Base-by-base conservation (phyloP, 1,140 invertebrate species). In the Sitophilus oryzae region DNA sequence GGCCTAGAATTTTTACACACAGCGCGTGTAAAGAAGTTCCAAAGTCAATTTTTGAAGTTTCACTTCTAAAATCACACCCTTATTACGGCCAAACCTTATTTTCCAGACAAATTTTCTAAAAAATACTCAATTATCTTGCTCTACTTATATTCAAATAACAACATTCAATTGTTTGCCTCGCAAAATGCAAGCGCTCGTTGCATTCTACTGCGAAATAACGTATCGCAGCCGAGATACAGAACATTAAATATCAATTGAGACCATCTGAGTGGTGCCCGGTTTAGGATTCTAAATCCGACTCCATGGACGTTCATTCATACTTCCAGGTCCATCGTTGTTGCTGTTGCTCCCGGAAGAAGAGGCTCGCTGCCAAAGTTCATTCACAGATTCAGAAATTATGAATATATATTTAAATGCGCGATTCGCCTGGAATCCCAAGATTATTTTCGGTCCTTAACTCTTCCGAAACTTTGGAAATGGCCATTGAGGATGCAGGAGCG, bases 281-380 rank as follows among this genome's bases (percentile, higher is more conserved):
- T 63, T 57, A 57, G 52, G 46, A 38, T 22, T 59, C 66, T 67
- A 69, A 69, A 69, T 69, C 57, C 48, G 66, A 64, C 60, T n/a
- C 55, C 15, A 61, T 58, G 56, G 61, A 66, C 66, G 62, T 69
- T 69, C 67, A 69, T 69, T 69, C 67, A 69, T 67, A 67, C 67
- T 65, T 64, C 11, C 45, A n/a, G n/a, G 43, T 46, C 56, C 45
- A 36, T 47, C 34, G 15, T 30, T 52, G 48, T 43, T 55, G 22
- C 51, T 54, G 57, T 54, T 66, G 59, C 58, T 65, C 66, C 66
- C 66, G 67, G 67, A 69, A 66, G 58, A 62, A 67, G 65, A 69
- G n/a, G 65, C 66, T 69, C 66, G 67, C n/a, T n/a, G n/a, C 66
- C 67, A 69, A 68, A 69, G 67, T 69, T 67, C 66, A 69, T 69